Conservation (phyloP, 2,888 invertebrate genomes). For the Chrysotoxum bicinctum region DNA sequence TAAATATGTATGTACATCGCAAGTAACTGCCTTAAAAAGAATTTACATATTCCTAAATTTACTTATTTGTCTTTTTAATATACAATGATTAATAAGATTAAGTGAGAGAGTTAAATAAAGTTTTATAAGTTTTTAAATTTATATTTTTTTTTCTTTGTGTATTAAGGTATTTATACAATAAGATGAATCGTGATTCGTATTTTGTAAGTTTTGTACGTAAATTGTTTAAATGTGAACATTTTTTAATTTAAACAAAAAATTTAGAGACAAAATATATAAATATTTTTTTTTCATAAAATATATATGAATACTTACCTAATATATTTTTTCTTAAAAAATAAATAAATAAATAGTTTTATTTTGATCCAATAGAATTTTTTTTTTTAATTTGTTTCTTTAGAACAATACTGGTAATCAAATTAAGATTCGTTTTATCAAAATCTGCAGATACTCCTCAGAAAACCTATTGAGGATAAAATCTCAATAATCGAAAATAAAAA, state of each 20-base stretch:
- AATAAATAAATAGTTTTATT: not conserved
- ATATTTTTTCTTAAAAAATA: conserved; percentile 48
- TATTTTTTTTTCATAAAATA: conserved; percentile 31
- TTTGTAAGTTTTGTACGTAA: conserved; percentile 68
- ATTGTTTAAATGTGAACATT: conserved; percentile 55
- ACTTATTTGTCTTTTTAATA: conserved; percentile 64
- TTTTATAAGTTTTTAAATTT: conserved; percentile 23
- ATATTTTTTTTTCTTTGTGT: conserved; percentile 15
- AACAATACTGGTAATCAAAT: too few species aligned
- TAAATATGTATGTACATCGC: not conserved
- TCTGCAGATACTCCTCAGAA: too few species aligned
- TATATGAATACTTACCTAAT: conserved; percentile 34
- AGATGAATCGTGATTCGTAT: conserved; percentile 55
- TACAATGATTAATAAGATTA: conserved; percentile 55
- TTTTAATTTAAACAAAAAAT: conserved; percentile 27
- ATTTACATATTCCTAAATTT: conserved; percentile 32
- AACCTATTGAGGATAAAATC: too few species aligned
- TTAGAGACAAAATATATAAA: not conserved
- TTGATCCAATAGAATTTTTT: not conserved
- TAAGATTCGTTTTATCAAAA: too few species aligned
- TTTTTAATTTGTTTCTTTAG: too few species aligned
- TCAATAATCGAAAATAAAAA: too few species aligned
- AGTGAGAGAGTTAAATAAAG: conserved; percentile 32
- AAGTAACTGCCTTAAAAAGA: conserved; percentile 35
- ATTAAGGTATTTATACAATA: conserved; percentile 11